These are phyloP conservation scores for Rhyacophila brunnea DNA, from an alignment of 1,140 invertebrate genomes.

Conservation along the genomic window DNA sequence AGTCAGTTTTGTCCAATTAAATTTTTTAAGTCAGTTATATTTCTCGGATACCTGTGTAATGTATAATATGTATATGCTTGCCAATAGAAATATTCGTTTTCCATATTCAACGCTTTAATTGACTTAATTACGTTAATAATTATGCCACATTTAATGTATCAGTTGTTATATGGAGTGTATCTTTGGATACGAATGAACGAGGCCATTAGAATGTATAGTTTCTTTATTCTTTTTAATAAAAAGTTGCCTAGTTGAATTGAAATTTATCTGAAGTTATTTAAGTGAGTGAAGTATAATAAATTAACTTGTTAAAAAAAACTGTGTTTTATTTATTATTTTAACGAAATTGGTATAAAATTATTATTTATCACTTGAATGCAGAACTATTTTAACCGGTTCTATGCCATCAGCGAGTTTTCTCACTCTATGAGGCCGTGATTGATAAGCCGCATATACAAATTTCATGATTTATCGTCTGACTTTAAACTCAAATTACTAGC, in stretches of 20 bases:
- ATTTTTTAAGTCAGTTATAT: too few species aligned
- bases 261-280: conserved; percentile 35
- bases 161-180: not conserved
- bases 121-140: not conserved
- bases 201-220: conserved; percentile 21
- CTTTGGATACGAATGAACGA: not conserved
- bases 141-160: not conserved
- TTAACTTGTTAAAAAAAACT: conserved; percentile 27
- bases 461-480: too few species aligned
- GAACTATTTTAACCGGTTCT: not conserved
- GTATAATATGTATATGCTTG: not conserved
- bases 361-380: too few species aligned
- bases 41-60: not conserved
- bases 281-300: conserved; percentile 31
- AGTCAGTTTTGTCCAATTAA: too few species aligned
- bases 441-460: too few species aligned
- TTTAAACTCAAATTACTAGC: too few species aligned
- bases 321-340: conserved; percentile 9
- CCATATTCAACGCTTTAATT: too few species aligned
- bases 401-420: too few species aligned
- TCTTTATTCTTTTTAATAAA: conserved; percentile 18
- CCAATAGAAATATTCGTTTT: too few species aligned
- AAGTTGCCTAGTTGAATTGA: conserved; percentile 32
- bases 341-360: not conserved
- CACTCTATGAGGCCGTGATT: too few species aligned